Evolutionary conservation across 2,888 invertebrate species (phyloP).

Genomic region (Plutella xylostella): DNA sequence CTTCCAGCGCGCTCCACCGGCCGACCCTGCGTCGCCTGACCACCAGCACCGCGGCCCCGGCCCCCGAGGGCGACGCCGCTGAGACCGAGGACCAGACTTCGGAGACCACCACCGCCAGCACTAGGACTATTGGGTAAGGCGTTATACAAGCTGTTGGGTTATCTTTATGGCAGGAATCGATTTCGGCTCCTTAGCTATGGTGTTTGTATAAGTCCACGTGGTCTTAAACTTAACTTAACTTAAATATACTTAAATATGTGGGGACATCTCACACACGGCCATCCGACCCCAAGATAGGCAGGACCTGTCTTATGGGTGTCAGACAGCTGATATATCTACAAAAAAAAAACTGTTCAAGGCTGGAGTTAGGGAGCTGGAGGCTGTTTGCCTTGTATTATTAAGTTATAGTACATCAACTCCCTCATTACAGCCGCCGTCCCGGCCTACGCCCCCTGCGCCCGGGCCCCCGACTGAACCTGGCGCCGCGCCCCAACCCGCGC

Average conservation of each 20-base stretch:
- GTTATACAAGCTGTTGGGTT: not conserved
- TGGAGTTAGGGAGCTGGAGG: too few relatives aligned
- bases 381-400: too few relatives aligned
- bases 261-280: too few relatives aligned
- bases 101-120: constrained; percentile 48
- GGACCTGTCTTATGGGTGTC: too few relatives aligned
- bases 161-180: not conserved
- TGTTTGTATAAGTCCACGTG: too few relatives aligned
- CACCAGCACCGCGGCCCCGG: constrained; percentile 36
- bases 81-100: constrained; percentile 39
- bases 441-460: constrained; percentile 71
- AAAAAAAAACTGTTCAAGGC: too few relatives aligned
- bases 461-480: constrained; percentile 73
- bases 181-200: too few relatives aligned
- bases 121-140: constrained; percentile 43
- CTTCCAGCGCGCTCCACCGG: constrained; percentile 54
- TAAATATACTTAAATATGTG: too few relatives aligned
- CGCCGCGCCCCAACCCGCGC: constrained; percentile 50
- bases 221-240: too few relatives aligned
- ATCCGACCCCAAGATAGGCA: too few relatives aligned
- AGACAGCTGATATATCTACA: too few relatives aligned
- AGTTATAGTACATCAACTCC: too few relatives aligned
- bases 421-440: constrained; percentile 36
- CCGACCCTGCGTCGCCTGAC: constrained; percentile 44
- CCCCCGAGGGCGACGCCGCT: constrained; percentile 35